Conservation (phyloP, 2,113 vertebrate species). For the Perognathus longimembris region DNA sequence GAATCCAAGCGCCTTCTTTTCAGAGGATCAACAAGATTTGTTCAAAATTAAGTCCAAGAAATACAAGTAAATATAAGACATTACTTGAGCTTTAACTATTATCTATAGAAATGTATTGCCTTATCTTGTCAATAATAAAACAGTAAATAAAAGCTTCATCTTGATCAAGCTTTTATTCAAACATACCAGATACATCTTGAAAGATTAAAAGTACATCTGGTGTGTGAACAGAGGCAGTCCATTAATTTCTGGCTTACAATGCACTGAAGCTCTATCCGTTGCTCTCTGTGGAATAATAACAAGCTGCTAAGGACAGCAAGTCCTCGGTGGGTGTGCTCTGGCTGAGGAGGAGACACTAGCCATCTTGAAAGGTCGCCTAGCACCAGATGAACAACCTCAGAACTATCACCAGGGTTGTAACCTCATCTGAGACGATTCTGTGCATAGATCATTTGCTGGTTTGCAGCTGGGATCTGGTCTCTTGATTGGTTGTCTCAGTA, state of each 20-base stretch:
- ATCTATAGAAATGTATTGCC: neutral
- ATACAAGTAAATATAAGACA: neutral
- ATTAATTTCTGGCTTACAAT: neutral
- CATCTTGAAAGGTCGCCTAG: neutral
- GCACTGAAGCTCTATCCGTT: neutral
- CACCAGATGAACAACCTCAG: neutral
- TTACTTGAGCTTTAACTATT: conserved; percentile 5
- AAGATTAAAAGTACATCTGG: conserved; percentile 2
- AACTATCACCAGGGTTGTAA: neutral
- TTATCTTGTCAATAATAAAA: neutral
- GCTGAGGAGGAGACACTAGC: neutral
- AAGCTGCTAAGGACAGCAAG: neutral
- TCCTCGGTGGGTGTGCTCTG: neutral
- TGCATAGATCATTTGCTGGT: neutral
- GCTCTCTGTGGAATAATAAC: neutral
- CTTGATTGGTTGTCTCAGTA: neutral
- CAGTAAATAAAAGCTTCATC: neutral
- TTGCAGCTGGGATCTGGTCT: accelerated
- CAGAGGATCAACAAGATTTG: neutral
- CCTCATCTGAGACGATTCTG: neutral
- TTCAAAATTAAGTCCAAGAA: conserved; percentile 34
- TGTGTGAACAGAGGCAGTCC: neutral
- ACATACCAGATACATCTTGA: neutral
- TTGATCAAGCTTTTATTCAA: neutral
- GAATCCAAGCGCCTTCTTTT: neutral